These are phyloP conservation scores for Callyntrura guangdongensis DNA, from an alignment of 2,888 invertebrate genomes.

Conservation along the genomic window DNA sequence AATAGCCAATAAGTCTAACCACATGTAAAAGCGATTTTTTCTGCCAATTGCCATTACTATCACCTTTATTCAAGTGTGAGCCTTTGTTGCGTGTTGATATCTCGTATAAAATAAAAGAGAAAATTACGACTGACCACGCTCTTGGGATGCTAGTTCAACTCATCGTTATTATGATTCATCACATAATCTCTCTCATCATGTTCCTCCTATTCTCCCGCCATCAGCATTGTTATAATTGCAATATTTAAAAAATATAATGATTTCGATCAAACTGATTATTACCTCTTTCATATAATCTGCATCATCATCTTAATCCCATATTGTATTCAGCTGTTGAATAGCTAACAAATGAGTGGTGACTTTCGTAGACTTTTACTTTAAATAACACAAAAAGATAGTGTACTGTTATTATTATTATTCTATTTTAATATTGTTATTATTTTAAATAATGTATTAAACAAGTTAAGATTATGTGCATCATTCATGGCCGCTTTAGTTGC, in stretches of 20 bases:
- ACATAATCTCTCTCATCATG: conserved; percentile 25
- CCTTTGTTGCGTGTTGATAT: not conserved
- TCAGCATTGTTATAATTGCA: conserved; percentile 22
- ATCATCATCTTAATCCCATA: not conserved
- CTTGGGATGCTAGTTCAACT: not conserved
- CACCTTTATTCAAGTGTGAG: not conserved
- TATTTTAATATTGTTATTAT: not conserved
- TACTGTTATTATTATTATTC: not conserved
- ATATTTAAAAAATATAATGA: not conserved
- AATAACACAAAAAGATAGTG: not conserved
- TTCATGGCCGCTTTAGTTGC: not conserved
- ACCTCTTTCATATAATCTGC: not conserved
- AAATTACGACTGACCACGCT: conserved; percentile 22
- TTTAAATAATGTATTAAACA: not conserved
- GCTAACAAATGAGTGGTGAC: conserved; percentile 54
- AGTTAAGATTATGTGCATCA: not conserved
- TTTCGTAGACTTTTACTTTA: conserved; percentile 28
- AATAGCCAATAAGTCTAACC: not conserved
- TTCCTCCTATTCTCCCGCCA: conserved; percentile 12
- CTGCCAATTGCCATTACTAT: not conserved
- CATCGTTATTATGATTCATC: conserved; percentile 3
- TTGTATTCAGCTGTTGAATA: conserved; percentile 49
- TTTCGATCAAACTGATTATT: conserved; percentile 12
- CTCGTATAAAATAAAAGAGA: not conserved
- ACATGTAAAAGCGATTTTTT: not conserved